Evolutionary conservation across 2,113 vertebrate species (phyloP).

Genomic region (Morone saxatilis): DNA sequence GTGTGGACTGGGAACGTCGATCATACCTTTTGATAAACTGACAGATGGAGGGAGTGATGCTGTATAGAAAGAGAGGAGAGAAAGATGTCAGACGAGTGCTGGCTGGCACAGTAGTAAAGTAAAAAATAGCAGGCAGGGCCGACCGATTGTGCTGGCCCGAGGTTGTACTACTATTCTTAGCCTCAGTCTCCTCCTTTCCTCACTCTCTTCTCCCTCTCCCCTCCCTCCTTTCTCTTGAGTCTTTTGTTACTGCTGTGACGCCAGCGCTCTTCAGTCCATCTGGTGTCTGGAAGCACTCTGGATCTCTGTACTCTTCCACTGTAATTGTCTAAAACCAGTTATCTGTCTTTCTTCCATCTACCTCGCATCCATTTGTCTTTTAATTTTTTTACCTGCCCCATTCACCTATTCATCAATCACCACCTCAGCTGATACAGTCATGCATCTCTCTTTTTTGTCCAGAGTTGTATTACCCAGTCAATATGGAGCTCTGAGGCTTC

Average conservation of each 20-base stretch:
- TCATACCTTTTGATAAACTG: conserved; percentile 11
- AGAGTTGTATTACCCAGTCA: conserved; percentile 18
- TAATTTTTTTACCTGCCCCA: conserved; percentile 41
- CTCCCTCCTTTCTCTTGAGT: conserved; percentile 39
- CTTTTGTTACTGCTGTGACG: conserved; percentile 57
- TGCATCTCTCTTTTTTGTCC: conserved; percentile 6
- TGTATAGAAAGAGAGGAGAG: conserved; percentile 25
- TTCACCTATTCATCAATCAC: conserved; percentile 50
- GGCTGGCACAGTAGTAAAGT: conserved; percentile 68
- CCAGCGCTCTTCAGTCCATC: conserved; percentile 58
- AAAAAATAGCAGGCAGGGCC: conserved; percentile 67
- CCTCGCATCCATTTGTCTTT: conserved; percentile 24
- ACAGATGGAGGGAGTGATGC: neutral
- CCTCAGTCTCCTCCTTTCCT: conserved; percentile 63
- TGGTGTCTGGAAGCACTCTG: conserved; percentile 63
- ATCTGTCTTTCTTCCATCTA: conserved; percentile 36
- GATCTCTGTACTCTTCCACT: conserved; percentile 36
- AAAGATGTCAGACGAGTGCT: conserved; percentile 44
- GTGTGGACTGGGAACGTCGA: neutral
- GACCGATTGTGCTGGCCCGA: conserved; percentile 59
- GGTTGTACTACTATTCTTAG: conserved; percentile 77
- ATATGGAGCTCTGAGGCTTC: conserved; percentile 12
- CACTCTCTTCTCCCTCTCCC: conserved; percentile 33
- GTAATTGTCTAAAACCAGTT: conserved; percentile 54
- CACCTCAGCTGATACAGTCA: conserved; percentile 15